These are phyloP conservation scores for Macquaria ambigua DNA, from an alignment of 2,113 vertebrate species.

Conservation along the genomic window DNA sequence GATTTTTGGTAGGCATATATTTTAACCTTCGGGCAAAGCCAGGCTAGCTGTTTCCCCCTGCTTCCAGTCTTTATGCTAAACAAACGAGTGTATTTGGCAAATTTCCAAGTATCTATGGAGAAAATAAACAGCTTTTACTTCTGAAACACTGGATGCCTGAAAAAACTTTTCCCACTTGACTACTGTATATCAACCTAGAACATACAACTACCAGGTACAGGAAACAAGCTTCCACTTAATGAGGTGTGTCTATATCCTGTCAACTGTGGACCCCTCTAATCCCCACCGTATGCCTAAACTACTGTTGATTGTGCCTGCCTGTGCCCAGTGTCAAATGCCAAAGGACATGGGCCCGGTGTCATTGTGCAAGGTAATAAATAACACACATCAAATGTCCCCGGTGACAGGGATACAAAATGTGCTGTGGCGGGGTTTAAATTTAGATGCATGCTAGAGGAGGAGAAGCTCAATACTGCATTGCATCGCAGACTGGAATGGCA, in stretches of 20 bases:
- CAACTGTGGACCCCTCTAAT: neutral
- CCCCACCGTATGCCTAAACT: neutral
- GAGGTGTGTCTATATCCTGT: constrained; percentile 1
- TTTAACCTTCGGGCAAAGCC: neutral
- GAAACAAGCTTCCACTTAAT: constrained; percentile 10
- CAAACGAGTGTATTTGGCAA: neutral
- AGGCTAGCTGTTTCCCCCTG: neutral
- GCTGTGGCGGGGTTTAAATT: constrained; percentile 77
- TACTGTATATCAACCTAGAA: neutral
- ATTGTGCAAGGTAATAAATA: constrained; percentile 79
- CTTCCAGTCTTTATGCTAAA: neutral
- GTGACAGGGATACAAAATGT: constrained; percentile 77
- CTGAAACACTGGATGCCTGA: neutral
- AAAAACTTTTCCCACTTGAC: neutral
- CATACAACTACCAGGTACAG: neutral
- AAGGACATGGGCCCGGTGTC: constrained; percentile 68
- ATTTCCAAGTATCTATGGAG: neutral
- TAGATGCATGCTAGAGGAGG: constrained; percentile 67
- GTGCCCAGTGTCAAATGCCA: constrained; percentile 70
- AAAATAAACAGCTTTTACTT: neutral
- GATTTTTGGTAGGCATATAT: too few relatives aligned
- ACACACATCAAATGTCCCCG: constrained; percentile 58
- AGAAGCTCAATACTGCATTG: constrained; percentile 58
- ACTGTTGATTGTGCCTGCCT: constrained; percentile 31
- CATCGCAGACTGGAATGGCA: constrained; percentile 45